Conservation (phyloP, 2,888 invertebrate genomes). For the Heliconius cydno region DNA sequence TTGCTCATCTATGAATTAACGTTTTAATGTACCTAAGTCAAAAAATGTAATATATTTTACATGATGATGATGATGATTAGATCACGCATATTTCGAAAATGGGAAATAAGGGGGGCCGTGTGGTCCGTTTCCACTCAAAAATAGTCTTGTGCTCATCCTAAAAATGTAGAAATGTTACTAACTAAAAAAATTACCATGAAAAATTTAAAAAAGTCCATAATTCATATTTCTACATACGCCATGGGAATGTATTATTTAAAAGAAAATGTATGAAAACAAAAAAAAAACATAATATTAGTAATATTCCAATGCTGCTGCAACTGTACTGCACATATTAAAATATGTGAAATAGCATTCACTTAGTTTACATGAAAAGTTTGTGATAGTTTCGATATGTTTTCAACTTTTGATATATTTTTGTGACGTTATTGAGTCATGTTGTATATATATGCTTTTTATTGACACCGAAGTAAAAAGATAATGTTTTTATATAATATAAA, state of each 20-base stretch:
- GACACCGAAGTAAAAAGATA: not conserved
- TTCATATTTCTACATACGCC: too few relatives aligned
- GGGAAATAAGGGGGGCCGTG: too few relatives aligned
- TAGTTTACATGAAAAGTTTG: constrained; percentile 14
- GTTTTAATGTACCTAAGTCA: not conserved
- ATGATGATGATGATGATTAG: too few relatives aligned
- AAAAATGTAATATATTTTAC: not conserved
- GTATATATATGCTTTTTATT: not conserved
- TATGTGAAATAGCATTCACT: not conserved
- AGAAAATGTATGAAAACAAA: not conserved
- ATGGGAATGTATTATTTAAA: too few relatives aligned
- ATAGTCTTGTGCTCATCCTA: too few relatives aligned
- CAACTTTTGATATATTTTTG: not conserved
- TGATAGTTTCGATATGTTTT: not conserved
- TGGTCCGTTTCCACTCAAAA: too few relatives aligned
- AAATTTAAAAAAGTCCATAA: too few relatives aligned
- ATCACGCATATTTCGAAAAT: too few relatives aligned
- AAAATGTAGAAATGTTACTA: too few relatives aligned
- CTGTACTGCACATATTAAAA: not conserved
- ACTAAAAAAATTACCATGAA: too few relatives aligned
- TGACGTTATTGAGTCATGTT: not conserved
- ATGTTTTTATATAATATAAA: too few relatives aligned
- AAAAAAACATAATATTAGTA: not conserved
- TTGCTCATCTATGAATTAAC: too few relatives aligned
- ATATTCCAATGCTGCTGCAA: not conserved